A percentile compares a stretch with the other conserved stretches of the same genome.
Conservation (phyloP, 92 coral and sea anemone species). For the Virgularia gustaviana region DNA sequence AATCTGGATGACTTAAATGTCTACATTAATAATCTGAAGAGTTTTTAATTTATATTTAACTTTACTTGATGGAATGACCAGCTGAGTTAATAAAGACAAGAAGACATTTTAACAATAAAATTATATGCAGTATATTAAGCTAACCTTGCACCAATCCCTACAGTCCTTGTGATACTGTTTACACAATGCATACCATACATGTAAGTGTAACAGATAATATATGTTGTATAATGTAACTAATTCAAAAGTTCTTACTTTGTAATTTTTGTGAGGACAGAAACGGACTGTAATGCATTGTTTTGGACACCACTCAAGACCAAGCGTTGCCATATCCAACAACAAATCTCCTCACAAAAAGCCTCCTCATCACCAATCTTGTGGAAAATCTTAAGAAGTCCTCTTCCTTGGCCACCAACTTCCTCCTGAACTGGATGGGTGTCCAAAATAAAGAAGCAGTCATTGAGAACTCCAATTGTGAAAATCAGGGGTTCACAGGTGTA, state of each 20-base stretch:
- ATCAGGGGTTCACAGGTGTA: conserved; percentile 35
- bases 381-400: conserved; percentile 30
- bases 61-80: too few relatives aligned
- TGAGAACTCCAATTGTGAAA: conserved; percentile 35
- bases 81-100: too few relatives aligned
- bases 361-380: conserved; percentile 3
- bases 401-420: conserved; percentile 30
- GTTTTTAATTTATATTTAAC: too few relatives aligned
- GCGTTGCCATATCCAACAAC: conserved; percentile 43
- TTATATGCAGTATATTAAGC: too few relatives aligned
- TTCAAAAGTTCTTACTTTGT: neutral
- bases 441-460: conserved; percentile 19
- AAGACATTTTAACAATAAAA: too few relatives aligned
- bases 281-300: conserved; percentile 21
- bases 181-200: too few relatives aligned
- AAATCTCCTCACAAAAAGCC: conserved; percentile 13
- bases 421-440: conserved; percentile 45
- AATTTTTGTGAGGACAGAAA: neutral
- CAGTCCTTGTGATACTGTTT: too few relatives aligned
- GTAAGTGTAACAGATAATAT: too few relatives aligned
- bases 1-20: too few relatives aligned
- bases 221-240: too few relatives aligned
- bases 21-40: too few relatives aligned
- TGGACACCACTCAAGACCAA: conserved; percentile 6
- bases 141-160: too few relatives aligned